A percentile compares a stretch with the other conserved stretches of the same genome.
phyloP scores from a whole-genome alignment of 2,888 invertebrate genomes.

The Drosophila falleni region DNA sequence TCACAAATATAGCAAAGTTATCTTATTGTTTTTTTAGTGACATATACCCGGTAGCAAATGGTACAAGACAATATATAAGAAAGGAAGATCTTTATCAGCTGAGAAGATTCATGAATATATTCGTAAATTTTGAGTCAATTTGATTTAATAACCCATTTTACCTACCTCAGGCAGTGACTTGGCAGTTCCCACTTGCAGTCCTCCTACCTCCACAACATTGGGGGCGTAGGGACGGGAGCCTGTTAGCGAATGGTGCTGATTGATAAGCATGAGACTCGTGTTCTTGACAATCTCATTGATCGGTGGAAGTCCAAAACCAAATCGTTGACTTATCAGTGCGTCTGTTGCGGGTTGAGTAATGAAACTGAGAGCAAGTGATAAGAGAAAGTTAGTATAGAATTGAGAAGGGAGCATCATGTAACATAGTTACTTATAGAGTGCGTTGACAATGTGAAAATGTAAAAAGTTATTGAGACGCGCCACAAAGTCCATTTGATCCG shows the following conservation, averaged over 20 bases:
- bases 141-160: not conserved
- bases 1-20: no score
- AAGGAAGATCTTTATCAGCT: no score
- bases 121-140: no score
- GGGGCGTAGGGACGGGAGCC: conserved; percentile 85
- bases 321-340: conserved; percentile 83
- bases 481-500: conserved; percentile 84
- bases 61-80: no score
- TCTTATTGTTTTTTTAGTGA: no score
- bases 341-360: conserved; percentile 83
- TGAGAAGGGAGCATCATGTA: not conserved
- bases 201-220: conserved; percentile 86
- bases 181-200: conserved; percentile 84
- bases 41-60: no score
- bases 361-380: conserved; percentile 48
- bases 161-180: conserved; percentile 76
- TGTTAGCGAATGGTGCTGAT: conserved; percentile 86
- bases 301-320: conserved; percentile 85
- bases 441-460: conserved; percentile 60
- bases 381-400: not conserved
- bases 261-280: conserved; percentile 84
- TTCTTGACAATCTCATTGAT: conserved; percentile 85
- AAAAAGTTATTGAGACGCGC: conserved; percentile 85
- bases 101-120: no score
- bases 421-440: conserved; percentile 67